Evolutionary conservation across 2,888 invertebrate genomes (phyloP), one percentile per base, ranked within the genome.

Genomic region (Caradrina kadenii): DNA sequence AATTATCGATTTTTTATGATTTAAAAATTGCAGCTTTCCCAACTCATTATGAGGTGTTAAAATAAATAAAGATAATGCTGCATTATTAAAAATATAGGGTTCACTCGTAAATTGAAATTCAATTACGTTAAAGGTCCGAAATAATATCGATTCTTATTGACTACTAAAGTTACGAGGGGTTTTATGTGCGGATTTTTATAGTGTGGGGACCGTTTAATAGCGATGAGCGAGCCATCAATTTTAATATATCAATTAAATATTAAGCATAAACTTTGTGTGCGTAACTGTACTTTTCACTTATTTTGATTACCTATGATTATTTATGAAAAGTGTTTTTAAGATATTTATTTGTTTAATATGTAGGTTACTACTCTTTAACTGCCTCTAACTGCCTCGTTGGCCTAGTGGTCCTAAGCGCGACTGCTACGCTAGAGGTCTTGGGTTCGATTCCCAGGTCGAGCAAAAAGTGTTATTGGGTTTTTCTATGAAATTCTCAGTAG

Each of bases 51-150:
- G 6, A 69, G 1, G 56, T 45, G 56, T 53, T 54, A 31, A 61
- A 63, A 54, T 52, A 63, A 64, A 65, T 62, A 1, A 50, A 67
- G 50, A 31, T 60, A 65, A 69, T 58, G 67, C 15, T 59, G 50
- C 8, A 45, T 69, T 80, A 59, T 84, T 83, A 83, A 70, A 81
- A 85, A 80, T 73, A 79, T 76, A 70, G 69, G 74, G 75, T 77
- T 83, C 80, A 80, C 59, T 87, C 85, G 80, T 89, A 89, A 89
- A 88, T 87, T 78, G 81, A 82, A 84, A 86, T 89, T 86, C 89
- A 89, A 89, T 89, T 88, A 88, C 82, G 78, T 84, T 80, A 79
- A 86, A 83, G 86, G 86, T 79, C 83, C 67, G 70, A 75, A 79
- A 81, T 67, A 80, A 88, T 87, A 84, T 84, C 80, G 79, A 64